Percentiles rank a stretch among this genome's conserved stretches.
These are phyloP conservation scores for Mythimna ferrago DNA, from an alignment of 2,888 invertebrate species.

Conservation along the genomic window DNA sequence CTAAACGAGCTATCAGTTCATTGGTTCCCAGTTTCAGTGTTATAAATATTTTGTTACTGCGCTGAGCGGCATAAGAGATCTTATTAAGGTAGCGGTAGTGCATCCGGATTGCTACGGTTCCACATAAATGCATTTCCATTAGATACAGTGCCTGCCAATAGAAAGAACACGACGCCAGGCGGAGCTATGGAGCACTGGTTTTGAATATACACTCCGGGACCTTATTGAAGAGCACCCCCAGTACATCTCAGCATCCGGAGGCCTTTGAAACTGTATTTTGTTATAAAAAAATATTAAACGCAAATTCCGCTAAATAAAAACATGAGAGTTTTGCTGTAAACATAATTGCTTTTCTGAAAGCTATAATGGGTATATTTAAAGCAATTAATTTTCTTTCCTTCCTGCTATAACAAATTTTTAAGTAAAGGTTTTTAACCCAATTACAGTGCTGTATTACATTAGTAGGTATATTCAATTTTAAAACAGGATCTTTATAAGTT, in stretches of 20 bases:
- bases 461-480: constrained; percentile 3
- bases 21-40: constrained; percentile 52
- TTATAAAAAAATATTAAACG: neutral
- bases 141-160: constrained; percentile 69
- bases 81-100: constrained; percentile 67
- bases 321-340: constrained; percentile 1
- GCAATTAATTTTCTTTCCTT: constrained; percentile 19
- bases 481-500: constrained; percentile 16
- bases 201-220: constrained; percentile 69
- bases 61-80: constrained; percentile 63
- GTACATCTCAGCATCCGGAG: constrained; percentile 25
- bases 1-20: constrained; percentile 62
- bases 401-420: constrained; percentile 6
- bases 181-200: constrained; percentile 55
- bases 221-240: constrained; percentile 59
- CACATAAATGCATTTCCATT: constrained; percentile 82
- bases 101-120: constrained; percentile 68
- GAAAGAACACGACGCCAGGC: constrained; percentile 66
- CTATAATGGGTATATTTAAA: neutral
- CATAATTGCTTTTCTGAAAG: constrained; percentile 31
- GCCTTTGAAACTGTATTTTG: constrained; percentile 31
- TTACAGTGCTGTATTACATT: neutral
- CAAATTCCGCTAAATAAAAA: constrained; percentile 3
- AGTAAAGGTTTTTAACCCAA: constrained; percentile 1
- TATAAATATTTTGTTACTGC: constrained; percentile 60